Base-by-base conservation (phyloP, 2,797 vertebrate species). In the Micropoecilia bifurca region DNA sequence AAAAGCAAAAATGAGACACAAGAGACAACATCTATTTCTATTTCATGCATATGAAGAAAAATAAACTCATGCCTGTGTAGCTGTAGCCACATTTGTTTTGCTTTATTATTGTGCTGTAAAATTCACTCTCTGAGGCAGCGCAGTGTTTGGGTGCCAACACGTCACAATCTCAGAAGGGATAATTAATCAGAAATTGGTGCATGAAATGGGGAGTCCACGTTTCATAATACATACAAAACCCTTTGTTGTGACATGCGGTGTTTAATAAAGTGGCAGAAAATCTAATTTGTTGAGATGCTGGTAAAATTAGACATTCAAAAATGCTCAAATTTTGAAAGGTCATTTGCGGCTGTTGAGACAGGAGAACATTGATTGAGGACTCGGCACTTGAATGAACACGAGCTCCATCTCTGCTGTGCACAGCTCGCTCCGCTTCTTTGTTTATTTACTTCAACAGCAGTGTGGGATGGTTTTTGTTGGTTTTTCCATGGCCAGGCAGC, bases 101-200 rank as follows among this genome's bases (percentile, higher is more conserved):
- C 68, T 83, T 78, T 76, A 66, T 53, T 79, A 45, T 45, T 39
- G 39, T 12, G 12, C 46, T 55, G 53, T 83, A 77, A 83, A 66
- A 82, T 74, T 82, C 61, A 82, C 71, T 63, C 30, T 9, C n/a
- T 46, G 53, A 82, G 77, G 74, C 73, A 79, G 78, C 45, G 75
- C 73, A 78, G 84, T 72, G n/a, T 25, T 71, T 12, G 80, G 72
- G 75, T 91, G 88, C 90, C 84, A 89, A 85, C 86, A 80, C 46
- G 76, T 88, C 88, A 85, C 79, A 88, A 75, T 83, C 87, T 90
- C 83, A 79, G 90, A 88, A 80, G 83, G 90, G 89, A 87, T 93
- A 91, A 94, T 94, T 94, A 93, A 91, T 93, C 91, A 92, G 80
- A 90, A 80, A 86, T 81, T 79, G 84, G 91, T 92, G 90, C 91